A percentile compares a stretch with the other conserved stretches of the same genome.
phyloP scores from a whole-genome alignment of 2,113 vertebrate species.

The Cyphomyrus plagiostoma region DNA sequence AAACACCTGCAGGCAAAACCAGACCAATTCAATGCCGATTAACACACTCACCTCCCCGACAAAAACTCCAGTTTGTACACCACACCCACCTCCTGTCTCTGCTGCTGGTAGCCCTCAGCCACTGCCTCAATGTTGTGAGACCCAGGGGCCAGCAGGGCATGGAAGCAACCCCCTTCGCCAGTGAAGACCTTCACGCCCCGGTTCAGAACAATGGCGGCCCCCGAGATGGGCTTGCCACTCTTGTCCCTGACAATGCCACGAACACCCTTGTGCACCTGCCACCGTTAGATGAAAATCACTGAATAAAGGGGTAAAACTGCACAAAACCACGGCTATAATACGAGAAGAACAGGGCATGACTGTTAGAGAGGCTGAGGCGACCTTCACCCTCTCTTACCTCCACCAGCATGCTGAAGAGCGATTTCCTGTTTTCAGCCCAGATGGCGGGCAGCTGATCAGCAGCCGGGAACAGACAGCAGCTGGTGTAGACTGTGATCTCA shows the following conservation, averaged over 20 bases:
- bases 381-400: conserved; percentile 64
- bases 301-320: not conserved
- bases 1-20: conserved; percentile 64
- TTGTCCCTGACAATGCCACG: conserved; percentile 83
- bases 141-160: conserved; percentile 82
- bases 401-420: conserved; percentile 91
- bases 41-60: not conserved
- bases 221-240: conserved; percentile 79
- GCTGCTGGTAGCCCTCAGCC: conserved; percentile 85
- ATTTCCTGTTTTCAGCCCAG: conserved; percentile 86
- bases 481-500: conserved; percentile 90
- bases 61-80: not conserved
- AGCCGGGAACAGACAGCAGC: conserved; percentile 86
- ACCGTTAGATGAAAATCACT: conserved; percentile 6
- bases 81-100: conserved; percentile 70
- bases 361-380: not conserved
- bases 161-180: conserved; percentile 82
- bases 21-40: not conserved
- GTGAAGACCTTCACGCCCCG: conserved; percentile 72
- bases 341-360: not conserved
- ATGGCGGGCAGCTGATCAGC: conserved; percentile 73
- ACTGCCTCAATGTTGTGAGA: conserved; percentile 77
- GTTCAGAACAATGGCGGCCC: conserved; percentile 78
- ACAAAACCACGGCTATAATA: not conserved
- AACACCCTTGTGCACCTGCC: conserved; percentile 89